Evolutionary conservation across 64 coral and sea anemone genomes (phyloP).

Genomic region (Actinia equina): DNA sequence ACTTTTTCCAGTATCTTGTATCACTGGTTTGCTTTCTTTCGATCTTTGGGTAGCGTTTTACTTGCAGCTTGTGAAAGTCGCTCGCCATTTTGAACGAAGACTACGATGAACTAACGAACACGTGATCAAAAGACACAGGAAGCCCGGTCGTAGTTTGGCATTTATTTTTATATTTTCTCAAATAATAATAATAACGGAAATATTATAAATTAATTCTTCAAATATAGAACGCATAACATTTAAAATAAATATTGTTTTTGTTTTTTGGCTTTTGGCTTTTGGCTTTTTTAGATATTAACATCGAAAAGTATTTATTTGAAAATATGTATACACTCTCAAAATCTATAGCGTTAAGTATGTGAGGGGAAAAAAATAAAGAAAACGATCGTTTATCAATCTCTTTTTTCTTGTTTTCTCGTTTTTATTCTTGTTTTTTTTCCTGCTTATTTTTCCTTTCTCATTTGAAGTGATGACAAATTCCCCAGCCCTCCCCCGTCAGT

Average conservation of each 20-base stretch:
- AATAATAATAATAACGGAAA: neutral
- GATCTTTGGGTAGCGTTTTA: slow-evolving; percentile 80
- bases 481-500: neutral
- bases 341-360: too few species aligned
- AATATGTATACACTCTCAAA: too few species aligned
- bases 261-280: neutral
- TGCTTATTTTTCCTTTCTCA: neutral
- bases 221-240: neutral
- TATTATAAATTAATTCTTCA: neutral
- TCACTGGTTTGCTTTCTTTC: slow-evolving; percentile 75
- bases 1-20: slow-evolving; percentile 92
- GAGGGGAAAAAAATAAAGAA: too few species aligned
- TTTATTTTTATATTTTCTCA: neutral
- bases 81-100: slow-evolving; percentile 68
- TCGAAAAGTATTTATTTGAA: neutral
- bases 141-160: neutral
- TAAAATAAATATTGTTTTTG: neutral
- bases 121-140: neutral
- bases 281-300: neutral
- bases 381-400: too few species aligned
- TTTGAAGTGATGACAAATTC: neutral
- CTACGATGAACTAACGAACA: neutral
- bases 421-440: neutral
- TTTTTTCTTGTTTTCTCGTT: too few species aligned
- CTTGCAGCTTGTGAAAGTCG: slow-evolving; percentile 61